Evolutionary conservation across 2,888 invertebrate species (phyloP).

Genomic region (Alsophila aescularia): DNA sequence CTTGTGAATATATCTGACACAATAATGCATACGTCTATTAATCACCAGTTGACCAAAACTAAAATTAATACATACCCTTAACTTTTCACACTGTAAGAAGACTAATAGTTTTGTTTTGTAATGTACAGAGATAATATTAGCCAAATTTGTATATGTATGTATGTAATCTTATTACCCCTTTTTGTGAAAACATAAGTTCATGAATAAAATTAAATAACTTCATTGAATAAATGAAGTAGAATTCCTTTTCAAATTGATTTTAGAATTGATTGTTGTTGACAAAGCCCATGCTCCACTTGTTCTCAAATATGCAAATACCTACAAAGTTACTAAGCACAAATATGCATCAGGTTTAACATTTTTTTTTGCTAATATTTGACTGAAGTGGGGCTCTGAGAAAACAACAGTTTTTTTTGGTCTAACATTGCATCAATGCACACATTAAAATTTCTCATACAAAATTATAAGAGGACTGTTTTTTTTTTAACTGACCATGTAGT

Average conservation of each 20-base stretch:
- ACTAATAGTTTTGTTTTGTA: slow-evolving; percentile 23
- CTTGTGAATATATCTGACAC: not conserved
- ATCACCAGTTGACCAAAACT: slow-evolving; percentile 31
- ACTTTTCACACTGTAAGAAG: slow-evolving; percentile 21
- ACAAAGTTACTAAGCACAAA: no score
- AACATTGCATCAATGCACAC: not conserved
- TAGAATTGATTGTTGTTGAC: slow-evolving; percentile 21
- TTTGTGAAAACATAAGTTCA: slow-evolving; percentile 25
- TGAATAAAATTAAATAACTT: no score
- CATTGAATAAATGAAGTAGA: slow-evolving; percentile 28
- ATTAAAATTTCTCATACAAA: no score
- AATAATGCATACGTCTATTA: not conserved
- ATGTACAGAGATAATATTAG: slow-evolving; percentile 36
- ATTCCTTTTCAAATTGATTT: slow-evolving; percentile 9
- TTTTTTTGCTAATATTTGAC: not conserved
- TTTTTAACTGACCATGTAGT: no score
- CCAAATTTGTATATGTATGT: slow-evolving; percentile 30
- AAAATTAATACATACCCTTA: slow-evolving; percentile 20
- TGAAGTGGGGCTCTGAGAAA: not conserved
- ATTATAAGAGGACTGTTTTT: no score
- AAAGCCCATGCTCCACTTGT: not conserved
- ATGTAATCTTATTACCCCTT: slow-evolving; percentile 23
- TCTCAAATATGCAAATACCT: no score
- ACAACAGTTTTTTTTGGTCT: not conserved
- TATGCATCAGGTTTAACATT: no score